phyloP scores from a whole-genome alignment of 2,888 invertebrate species.

The Cerastis leucographa region DNA sequence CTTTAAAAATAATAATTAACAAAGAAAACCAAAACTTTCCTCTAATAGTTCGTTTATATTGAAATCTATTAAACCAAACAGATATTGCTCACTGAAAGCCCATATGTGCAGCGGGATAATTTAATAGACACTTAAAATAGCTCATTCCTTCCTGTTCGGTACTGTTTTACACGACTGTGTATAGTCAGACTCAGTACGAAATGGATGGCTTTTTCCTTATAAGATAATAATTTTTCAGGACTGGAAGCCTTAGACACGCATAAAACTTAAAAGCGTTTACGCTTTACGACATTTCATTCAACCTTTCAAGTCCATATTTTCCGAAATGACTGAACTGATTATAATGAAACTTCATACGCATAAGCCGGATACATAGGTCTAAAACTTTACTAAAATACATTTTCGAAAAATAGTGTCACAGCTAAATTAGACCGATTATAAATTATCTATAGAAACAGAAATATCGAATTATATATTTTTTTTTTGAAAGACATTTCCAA shows the following conservation, averaged over 20 bases:
- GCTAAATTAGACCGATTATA: too few species aligned
- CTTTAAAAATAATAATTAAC: background rate
- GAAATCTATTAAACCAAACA: background rate
- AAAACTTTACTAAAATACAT: too few species aligned
- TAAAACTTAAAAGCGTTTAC: too few species aligned
- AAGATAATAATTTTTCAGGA: background rate
- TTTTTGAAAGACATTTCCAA: too few species aligned
- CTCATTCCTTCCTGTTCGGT: conserved; percentile 43
- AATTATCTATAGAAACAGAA: too few species aligned
- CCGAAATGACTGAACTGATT: too few species aligned
- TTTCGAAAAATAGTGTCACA: too few species aligned
- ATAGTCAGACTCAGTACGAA: background rate
- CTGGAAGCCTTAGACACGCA: background rate
- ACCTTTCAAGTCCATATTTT: too few species aligned
- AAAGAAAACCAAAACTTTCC: background rate
- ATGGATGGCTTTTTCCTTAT: background rate
- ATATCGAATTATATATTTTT: too few species aligned
- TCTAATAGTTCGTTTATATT: background rate
- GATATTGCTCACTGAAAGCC: background rate
- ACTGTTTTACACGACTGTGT: conserved; percentile 6
- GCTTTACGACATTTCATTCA: too few species aligned
- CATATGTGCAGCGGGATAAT: conserved; percentile 21
- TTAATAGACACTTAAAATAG: conserved; percentile 40
- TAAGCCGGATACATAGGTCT: too few species aligned
- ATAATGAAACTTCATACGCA: too few species aligned